Percentiles rank a stretch among this genome's conserved stretches.
Evolutionary conservation across 2,888 invertebrate species (phyloP).

Genomic region (Tortrix viridana): DNA sequence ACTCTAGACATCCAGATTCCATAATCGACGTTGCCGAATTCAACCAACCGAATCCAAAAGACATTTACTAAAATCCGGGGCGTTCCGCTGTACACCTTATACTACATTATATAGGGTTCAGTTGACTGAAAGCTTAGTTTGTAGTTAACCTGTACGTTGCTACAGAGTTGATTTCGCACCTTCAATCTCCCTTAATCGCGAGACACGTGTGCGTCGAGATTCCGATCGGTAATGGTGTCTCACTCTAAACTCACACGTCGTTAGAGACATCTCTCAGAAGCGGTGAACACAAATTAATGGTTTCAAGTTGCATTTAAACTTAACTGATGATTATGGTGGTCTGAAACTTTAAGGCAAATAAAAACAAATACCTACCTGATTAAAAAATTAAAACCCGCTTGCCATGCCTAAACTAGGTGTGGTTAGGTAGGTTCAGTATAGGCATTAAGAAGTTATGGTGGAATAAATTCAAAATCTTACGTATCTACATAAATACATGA

Average conservation of each 20-base stretch:
- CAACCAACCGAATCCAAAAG: neutral
- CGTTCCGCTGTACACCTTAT: neutral
- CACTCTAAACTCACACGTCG: neutral
- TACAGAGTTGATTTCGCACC: neutral
- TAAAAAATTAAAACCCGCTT: too few species aligned
- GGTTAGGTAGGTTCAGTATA: too few species aligned
- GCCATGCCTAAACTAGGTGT: too few species aligned
- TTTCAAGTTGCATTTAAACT: neutral
- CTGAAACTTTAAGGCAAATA: neutral
- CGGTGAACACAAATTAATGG: neutral
- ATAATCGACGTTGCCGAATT: neutral
- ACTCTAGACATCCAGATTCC: conserved; percentile 13
- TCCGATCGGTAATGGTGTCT: conserved; percentile 10
- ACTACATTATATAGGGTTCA: neutral
- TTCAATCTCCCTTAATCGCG: conserved; percentile 14
- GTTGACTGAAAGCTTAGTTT: neutral
- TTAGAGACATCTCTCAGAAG: conserved; percentile 10
- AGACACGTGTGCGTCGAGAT: conserved; percentile 18
- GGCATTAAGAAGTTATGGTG: too few species aligned
- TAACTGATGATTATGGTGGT: neutral
- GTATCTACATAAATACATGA: too few species aligned
- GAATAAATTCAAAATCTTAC: too few species aligned
- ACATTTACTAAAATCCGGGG: neutral
- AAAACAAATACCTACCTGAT: too few species aligned
- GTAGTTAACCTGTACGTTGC: neutral